Conservation (phyloP, 2,888 invertebrate species). For the Clusia tigrina region DNA sequence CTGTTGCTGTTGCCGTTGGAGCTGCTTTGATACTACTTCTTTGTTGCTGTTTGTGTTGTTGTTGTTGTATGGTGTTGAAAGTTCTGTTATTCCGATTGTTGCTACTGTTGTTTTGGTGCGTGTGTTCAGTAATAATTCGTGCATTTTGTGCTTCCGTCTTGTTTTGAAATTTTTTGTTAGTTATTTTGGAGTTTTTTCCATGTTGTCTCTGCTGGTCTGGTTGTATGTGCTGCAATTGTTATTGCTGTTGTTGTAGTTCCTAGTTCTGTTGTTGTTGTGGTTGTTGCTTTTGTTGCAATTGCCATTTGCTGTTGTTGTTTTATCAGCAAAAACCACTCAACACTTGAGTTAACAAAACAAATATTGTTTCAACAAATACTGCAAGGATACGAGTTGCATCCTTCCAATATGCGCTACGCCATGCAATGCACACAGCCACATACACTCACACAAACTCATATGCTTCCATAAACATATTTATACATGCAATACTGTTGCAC, state of each 20-base stretch:
- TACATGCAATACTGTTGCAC: neutral
- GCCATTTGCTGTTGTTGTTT: constrained; percentile 9
- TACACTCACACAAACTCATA: neutral
- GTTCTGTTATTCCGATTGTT: too few relatives aligned
- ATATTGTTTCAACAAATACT: constrained; percentile 36
- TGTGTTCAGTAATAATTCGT: constrained; percentile 21
- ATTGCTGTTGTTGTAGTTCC: too few relatives aligned
- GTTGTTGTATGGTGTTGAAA: neutral
- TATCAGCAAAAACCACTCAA: constrained; percentile 33
- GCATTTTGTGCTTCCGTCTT: constrained; percentile 23
- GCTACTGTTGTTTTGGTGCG: constrained; percentile 6
- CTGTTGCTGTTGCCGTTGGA: constrained; percentile 8
- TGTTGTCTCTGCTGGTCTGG: too few relatives aligned
- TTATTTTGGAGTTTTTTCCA: too few relatives aligned
- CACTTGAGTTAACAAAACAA: constrained; percentile 42
- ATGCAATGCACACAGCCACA: neutral
- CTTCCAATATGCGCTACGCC: neutral
- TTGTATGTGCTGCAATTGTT: too few relatives aligned
- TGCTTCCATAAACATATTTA: constrained; percentile 4
- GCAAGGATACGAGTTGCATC: constrained; percentile 15
- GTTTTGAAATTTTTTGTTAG: too few relatives aligned
- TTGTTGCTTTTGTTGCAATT: neutral
- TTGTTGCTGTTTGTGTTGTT: constrained; percentile 11
- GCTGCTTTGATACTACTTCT: constrained; percentile 13
- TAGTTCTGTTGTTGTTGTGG: too few relatives aligned